A percentile compares a stretch with the other conserved stretches of the same genome.
Evolutionary conservation across 2,113 vertebrate genomes (phyloP).

Genomic region (Capreolus pygargus): DNA sequence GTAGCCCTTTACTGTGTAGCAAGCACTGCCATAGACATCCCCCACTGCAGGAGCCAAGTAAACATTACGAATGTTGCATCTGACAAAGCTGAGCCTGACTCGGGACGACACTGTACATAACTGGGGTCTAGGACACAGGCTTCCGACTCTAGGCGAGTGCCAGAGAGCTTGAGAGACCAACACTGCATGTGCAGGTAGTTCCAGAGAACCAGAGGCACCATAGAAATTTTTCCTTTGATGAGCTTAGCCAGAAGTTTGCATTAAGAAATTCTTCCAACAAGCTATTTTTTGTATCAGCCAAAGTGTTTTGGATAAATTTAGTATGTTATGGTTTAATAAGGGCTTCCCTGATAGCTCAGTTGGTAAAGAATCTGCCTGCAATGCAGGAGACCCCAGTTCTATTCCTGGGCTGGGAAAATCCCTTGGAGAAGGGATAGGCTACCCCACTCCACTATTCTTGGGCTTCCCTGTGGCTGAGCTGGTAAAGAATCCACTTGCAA

Average conservation of each 20-base stretch:
- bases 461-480: not conserved
- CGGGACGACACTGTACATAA: too few relatives aligned
- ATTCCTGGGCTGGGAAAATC: not conserved
- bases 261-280: not conserved
- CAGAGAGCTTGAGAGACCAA: not conserved
- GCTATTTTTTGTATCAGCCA: not conserved
- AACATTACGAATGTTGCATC: not conserved
- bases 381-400: not conserved
- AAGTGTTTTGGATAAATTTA: not conserved
- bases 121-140: not conserved
- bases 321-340: not conserved
- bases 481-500: not conserved
- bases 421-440: not conserved
- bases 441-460: not conserved
- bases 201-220: not conserved
- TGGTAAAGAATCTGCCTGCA: not conserved
- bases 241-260: not conserved
- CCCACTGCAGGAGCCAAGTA: not conserved
- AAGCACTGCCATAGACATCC: rapidly evolving
- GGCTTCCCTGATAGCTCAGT: not conserved
- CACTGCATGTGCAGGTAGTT: rapidly evolving
- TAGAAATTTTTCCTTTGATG: not conserved
- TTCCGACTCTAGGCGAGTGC: not conserved
- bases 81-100: not conserved
- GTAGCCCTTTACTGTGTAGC: not conserved